Evolutionary conservation across 2,888 invertebrate species (phyloP).

Genomic region (Tethea ocularis): DNA sequence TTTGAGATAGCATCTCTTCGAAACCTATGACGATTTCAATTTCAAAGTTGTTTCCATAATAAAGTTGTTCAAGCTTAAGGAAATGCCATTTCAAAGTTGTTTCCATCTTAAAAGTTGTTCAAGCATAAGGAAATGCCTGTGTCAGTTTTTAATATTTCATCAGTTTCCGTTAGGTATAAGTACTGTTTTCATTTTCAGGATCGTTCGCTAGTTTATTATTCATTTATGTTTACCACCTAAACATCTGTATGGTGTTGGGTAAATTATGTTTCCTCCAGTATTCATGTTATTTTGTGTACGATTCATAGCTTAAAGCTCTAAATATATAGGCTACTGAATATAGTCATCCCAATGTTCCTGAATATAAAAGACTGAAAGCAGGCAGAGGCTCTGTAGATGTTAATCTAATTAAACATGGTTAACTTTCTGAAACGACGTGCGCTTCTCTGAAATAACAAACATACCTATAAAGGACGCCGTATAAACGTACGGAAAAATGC

Average conservation of each 20-base stretch:
- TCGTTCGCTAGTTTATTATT: conserved; percentile 27
- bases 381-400: background rate
- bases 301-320: background rate
- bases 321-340: background rate
- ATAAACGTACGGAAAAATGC: background rate
- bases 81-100: too few species aligned
- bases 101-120: too few species aligned
- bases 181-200: conserved; percentile 37
- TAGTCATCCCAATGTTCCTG: background rate
- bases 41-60: too few species aligned
- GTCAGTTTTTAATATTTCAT: too few species aligned
- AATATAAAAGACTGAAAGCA: background rate
- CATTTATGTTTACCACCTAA: conserved; percentile 31
- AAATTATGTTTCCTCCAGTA: background rate
- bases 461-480: background rate
- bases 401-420: background rate
- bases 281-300: background rate
- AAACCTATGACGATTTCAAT: too few species aligned
- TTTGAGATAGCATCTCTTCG: too few species aligned
- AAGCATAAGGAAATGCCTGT: conserved; percentile 3
- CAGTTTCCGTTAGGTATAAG: conserved; percentile 15
- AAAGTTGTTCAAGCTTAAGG: too few species aligned
- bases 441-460: background rate
- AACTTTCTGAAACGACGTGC: background rate
- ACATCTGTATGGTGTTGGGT: conserved; percentile 20